Percentiles rank a stretch among this genome's conserved stretches.
phyloP scores from a whole-genome alignment of 2,888 invertebrate species.

The Catocala fraxini region DNA sequence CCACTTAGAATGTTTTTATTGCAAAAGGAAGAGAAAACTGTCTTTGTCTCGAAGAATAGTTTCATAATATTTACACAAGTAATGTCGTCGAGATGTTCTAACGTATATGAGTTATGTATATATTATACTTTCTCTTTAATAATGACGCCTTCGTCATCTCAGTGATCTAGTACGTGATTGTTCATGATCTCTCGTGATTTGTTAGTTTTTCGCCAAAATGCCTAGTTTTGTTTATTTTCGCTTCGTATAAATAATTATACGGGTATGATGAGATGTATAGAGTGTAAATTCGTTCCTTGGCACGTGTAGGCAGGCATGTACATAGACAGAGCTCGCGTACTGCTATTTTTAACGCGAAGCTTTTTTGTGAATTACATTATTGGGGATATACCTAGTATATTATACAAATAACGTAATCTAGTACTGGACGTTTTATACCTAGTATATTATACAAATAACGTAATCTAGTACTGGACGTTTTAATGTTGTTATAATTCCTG shows the following conservation, averaged over 20 bases:
- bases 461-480: background rate
- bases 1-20: slow-evolving; percentile 13
- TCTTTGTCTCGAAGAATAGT: slow-evolving; percentile 1
- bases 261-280: slow-evolving; percentile 44
- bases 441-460: slow-evolving; percentile 13
- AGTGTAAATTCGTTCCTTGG: slow-evolving; percentile 62
- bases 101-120: background rate
- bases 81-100: background rate
- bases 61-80: slow-evolving; percentile 10
- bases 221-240: slow-evolving; percentile 49
- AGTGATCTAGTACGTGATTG: too few relatives aligned
- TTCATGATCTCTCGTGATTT: background rate
- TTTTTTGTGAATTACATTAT: slow-evolving; percentile 66
- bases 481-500: too few relatives aligned
- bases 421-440: slow-evolving; percentile 1
- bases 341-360: slow-evolving; percentile 67
- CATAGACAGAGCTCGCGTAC: slow-evolving; percentile 57
- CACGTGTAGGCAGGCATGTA: slow-evolving; percentile 60
- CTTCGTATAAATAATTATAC: slow-evolving; percentile 46
- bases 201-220: slow-evolving; percentile 21
- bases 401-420: slow-evolving; percentile 11
- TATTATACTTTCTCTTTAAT: background rate
- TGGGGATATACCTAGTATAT: slow-evolving; percentile 27
- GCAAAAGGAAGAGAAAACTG: slow-evolving; percentile 1
- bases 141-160: too few relatives aligned